These are phyloP conservation scores for Burhinus bistriatus DNA, from an alignment of 2,113 vertebrate species.

Conservation along the genomic window DNA sequence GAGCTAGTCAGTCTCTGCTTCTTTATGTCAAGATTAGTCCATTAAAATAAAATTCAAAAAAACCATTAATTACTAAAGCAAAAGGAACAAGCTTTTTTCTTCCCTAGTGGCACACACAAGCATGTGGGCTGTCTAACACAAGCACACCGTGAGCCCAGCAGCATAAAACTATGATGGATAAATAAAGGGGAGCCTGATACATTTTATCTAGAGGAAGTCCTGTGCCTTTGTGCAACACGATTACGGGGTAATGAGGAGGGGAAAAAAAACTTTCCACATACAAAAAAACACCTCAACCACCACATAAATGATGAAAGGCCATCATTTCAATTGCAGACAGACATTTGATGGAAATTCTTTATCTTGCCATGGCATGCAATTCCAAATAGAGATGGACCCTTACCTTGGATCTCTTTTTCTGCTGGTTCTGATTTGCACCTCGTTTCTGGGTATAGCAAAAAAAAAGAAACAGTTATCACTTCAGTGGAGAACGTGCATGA, in stretches of 20 bases:
- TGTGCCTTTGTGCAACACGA: not conserved
- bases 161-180: not conserved
- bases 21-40: not conserved
- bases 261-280: not conserved
- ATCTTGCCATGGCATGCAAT: not conserved
- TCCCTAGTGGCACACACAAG: not conserved
- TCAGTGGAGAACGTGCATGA: not conserved
- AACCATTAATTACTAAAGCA: not conserved
- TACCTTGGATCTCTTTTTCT: constrained; percentile 83
- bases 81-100: not conserved
- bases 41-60: not conserved
- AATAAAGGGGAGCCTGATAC: not conserved
- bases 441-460: constrained; percentile 70
- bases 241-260: not conserved
- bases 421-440: constrained; percentile 77
- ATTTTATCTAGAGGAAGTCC: not conserved
- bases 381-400: not conserved
- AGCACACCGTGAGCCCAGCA: not conserved
- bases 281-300: not conserved
- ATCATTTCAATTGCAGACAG: not conserved
- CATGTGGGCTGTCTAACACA: not conserved
- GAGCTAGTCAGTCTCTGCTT: not conserved
- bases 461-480: not conserved
- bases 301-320: not conserved
- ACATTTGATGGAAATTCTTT: not conserved